Base-by-base conservation (phyloP, 2,113 vertebrate species). In the Brachyistius frenatus region DNA sequence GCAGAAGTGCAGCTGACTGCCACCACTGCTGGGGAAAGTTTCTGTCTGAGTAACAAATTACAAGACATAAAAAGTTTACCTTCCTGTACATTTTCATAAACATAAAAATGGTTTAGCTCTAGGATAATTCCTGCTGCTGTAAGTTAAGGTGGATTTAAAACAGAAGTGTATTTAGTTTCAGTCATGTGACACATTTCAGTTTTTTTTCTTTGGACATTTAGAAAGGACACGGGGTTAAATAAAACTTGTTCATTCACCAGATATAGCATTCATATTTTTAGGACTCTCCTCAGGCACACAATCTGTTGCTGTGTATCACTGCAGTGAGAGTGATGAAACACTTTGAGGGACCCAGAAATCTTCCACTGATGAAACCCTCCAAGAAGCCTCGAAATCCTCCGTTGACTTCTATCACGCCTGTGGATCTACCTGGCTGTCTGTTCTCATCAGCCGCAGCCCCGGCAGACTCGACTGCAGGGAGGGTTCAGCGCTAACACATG, bases 371-470 rank as follows among this genome's bases (percentile, higher is more conserved):
- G 90, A 90, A 92, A 92, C 81, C 85, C 76, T 80, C 36, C 5
- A 46, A 83, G 79, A 63, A 84, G 83, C 74, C 77, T 58, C 35
- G 85, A 85, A 91, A 90, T 89, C 73, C 85, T 86, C 55, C 5
- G 55, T 65, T 67, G 81, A 74, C 78, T 83, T 63, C 73, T 76
- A 86, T 85, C 84, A 4, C 0, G 52, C 4, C 75, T 3, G 65
- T 60, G 77, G 74, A 85, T 89, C 86, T 83, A 84, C 84, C 87
- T 86, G 77, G 70, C 86, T 90, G 90, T 88, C 90, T 80, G 80
- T 64, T 84, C 76, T 72, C 83, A 88, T 90, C 88, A 86, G 80
- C 81, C 31, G 73, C 63, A 58, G 78, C 78, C 53, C 36, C 49
- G 31, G 47, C 66, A 54, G 77, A 46, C 81, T 69, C 16, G 0